Evolutionary conservation across 1,140 invertebrate species (phyloP), one percentile per base, ranked within the genome.

Genomic region (Gryon sp.): DNA sequence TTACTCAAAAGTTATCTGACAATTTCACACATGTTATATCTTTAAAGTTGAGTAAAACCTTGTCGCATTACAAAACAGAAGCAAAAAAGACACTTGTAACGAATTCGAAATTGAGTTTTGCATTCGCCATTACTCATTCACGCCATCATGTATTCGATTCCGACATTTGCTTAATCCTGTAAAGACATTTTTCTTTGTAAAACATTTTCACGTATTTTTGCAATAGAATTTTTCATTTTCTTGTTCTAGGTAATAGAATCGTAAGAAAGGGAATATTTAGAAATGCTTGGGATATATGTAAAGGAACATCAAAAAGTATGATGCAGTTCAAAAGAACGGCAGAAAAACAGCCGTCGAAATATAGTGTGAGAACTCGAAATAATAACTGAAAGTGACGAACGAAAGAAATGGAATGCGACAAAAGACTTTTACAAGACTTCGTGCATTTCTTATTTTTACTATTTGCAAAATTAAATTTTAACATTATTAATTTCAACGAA

Each of bases 391-490:
- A n/a, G n/a, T n/a, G n/a, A 38, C 20, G 7, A 1, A 8, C 1
- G 8, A 63, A 38, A 53, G 19, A 55, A 55, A 72, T 30, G 50
- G 48, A 57, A 63, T 43, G 32, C 34, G 15, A 32, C 28, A 48
- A 73, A 72, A 72, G 50, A 50, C 55, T 43, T 53, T 40, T 52
- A 70, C 28, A 53, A 62, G 46, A 53, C 52, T 41, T 53, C 12
- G 26, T n/a, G 24, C 28, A 53, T 45, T 70, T 45, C 62, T 48
- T 59, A 59, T 50, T 46, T 9, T 9, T 59, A 41, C 20, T 4
- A 19, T 41, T 11, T 14, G 2, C 3, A 12, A 45, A 50, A 40
- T 40, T 28, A 40, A 28, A 18, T 52, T 6, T 11, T 1, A 3
- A 53, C 22, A 24, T 24, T n/a, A n/a, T n/a, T n/a, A n/a, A n/a